These are phyloP conservation scores for Myotis davidii DNA, from an alignment of 2,113 vertebrate genomes.

Conservation along the genomic window DNA sequence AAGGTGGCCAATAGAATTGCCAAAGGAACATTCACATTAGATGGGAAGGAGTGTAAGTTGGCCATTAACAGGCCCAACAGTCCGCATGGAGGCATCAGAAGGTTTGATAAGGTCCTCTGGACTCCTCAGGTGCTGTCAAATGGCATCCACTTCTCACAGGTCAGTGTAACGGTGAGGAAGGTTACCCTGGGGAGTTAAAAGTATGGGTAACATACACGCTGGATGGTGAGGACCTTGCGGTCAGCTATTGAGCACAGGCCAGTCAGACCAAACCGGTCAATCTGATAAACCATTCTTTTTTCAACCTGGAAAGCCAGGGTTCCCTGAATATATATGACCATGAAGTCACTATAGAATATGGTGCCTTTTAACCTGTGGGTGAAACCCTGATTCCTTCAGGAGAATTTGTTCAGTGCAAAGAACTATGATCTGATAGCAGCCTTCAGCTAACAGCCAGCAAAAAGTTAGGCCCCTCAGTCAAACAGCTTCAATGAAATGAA, in stretches of 20 bases:
- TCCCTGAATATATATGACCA: too few species aligned
- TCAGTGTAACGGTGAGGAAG: constrained; percentile 93
- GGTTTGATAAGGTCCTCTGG: constrained; percentile 96
- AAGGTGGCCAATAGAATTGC: constrained; percentile 95
- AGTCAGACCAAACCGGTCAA: constrained; percentile 92
- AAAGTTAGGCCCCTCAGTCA: neutral
- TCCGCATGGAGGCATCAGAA: constrained; percentile 92
- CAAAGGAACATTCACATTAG: constrained; percentile 87
- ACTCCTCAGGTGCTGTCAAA: constrained; percentile 84
- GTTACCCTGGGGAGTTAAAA: constrained; percentile 93
- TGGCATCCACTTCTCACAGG: constrained; percentile 89
- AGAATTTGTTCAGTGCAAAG: constrained; percentile 89
- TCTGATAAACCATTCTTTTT: constrained; percentile 96
- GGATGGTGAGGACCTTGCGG: constrained; percentile 85
- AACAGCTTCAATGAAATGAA: neutral
- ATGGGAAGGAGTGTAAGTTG: constrained; percentile 89
- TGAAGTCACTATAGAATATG: too few species aligned
- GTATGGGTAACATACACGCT: constrained; percentile 92
- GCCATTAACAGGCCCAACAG: constrained; percentile 93
- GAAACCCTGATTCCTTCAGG: constrained; percentile 82
- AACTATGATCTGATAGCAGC: constrained; percentile 70
- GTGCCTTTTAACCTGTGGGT: too few species aligned
- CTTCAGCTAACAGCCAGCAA: neutral
- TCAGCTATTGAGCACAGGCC: constrained; percentile 89
- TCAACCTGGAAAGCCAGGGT: constrained; percentile 94